Percentiles rank a stretch among this genome's conserved stretches.
phyloP scores from a whole-genome alignment of 2,113 vertebrate species.

The Siniperca chuatsi region DNA sequence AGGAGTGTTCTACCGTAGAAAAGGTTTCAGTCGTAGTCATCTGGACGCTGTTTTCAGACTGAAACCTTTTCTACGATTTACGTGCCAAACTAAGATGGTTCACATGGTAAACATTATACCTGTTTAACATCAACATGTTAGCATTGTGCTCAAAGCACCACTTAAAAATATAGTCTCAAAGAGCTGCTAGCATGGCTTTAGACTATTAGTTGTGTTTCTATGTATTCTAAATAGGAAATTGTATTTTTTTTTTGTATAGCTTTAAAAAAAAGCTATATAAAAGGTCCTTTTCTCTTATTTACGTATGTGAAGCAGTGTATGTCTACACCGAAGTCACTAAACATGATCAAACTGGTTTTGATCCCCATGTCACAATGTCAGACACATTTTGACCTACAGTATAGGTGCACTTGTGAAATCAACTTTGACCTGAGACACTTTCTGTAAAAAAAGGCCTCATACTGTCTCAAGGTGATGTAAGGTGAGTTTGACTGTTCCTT shows the following conservation, averaged over 20 bases:
- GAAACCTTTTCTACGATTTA: no score
- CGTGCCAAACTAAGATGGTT: neutral
- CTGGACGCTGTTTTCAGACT: no score
- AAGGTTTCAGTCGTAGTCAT: no score
- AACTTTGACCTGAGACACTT: neutral
- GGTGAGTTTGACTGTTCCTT: neutral
- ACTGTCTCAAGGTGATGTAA: conserved; percentile 1
- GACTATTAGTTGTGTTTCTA: no score
- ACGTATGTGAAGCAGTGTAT: neutral
- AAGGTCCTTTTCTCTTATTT: neutral
- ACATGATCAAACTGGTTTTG: neutral
- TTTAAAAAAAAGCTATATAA: no score
- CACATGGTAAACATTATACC: neutral
- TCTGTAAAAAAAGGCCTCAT: neutral
- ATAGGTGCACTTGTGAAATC: neutral
- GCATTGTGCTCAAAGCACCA: no score
- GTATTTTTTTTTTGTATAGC: no score
- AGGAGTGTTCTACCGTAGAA: no score
- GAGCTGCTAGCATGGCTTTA: no score
- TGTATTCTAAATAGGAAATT: no score
- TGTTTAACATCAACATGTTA: neutral
- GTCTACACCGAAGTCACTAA: neutral
- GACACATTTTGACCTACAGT: neutral
- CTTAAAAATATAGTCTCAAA: no score
- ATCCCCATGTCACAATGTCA: neutral